Evolutionary conservation across 2,888 invertebrate species (phyloP), one percentile per base, ranked within the genome.

Genomic region (Meloe dianella): DNA sequence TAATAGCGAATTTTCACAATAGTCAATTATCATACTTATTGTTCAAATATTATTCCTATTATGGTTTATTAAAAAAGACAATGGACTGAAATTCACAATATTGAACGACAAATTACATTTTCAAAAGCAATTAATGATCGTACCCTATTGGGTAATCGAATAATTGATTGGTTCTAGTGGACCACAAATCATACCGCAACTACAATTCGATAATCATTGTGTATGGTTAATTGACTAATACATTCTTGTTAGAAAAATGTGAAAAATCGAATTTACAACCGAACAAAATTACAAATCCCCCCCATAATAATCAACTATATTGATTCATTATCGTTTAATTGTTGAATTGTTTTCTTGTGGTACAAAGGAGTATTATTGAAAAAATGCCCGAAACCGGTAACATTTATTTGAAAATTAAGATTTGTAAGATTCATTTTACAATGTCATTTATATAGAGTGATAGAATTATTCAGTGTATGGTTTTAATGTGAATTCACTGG

Each of bases 131-230:
- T 63, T 63, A 63, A 58, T 63, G 58, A 29, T 20, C 54, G 54
- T 24, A 54, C 54, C 29, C 58, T 41, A 63, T 63, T 58, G 58
- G 51, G 20, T 64, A 64, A 64, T 64, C 60, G 64, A 47, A 41
- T 60, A 64, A 64, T 64, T 41, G 58, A 63, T 63, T 58, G 63
- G 63, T 64, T 64, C 60, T 60, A 60, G 54, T 29, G 17, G 41
- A 51, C 47, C 64, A 64, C 64, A 64, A 64, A 60, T 30, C 20
- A 41, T 60, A 24, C 57, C 17, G 10, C 35, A 61, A 54, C 54
- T 27, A 54, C 14, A 27, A n/a, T 54, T 24, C 54, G 14, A 24
- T 54, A 54, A 54, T 54, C 27, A 54, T 41, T 41, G 24, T 47
- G 20, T 24, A 14, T 24, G 14, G 54, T 27, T 54, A 54, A 54